Conservation (phyloP, 2,888 invertebrate species). For the Erannis defoliaria region DNA sequence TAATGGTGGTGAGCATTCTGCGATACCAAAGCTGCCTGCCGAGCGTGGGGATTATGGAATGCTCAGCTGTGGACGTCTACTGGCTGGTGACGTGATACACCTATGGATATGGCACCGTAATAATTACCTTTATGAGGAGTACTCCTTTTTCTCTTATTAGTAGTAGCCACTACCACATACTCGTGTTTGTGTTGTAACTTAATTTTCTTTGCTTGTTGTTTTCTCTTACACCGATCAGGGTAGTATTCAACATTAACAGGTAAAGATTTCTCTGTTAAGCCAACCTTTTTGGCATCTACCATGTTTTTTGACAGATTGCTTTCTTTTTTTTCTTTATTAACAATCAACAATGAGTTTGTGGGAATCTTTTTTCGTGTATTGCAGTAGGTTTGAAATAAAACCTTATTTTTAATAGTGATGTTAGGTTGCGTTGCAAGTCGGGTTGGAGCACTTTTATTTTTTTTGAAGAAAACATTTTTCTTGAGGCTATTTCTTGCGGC, state of each 20-base stretch:
- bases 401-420: conserved; percentile 13
- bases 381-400: background rate
- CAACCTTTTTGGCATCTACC: conserved; percentile 25
- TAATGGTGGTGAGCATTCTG: too few species aligned
- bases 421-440: background rate
- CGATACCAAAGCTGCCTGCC: too few species aligned
- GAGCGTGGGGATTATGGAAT: too few species aligned
- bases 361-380: background rate
- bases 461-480: background rate
- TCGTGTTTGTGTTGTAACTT: conserved; percentile 61
- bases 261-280: conserved; percentile 36
- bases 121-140: conserved; percentile 62
- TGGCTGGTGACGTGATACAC: too few species aligned
- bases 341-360: too few species aligned
- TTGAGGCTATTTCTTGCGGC: background rate
- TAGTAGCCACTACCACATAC: conserved; percentile 59
- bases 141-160: conserved; percentile 66
- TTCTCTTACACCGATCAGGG: conserved; percentile 63
- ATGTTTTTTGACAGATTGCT: background rate
- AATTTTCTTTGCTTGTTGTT: conserved; percentile 53
- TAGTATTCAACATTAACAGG: conserved; percentile 56
- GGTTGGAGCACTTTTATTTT: background rate
- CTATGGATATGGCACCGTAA: too few species aligned
- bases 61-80: too few species aligned
- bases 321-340: background rate